phyloP scores from a whole-genome alignment of 2,113 vertebrate species.

The Pungitius pungitius region DNA sequence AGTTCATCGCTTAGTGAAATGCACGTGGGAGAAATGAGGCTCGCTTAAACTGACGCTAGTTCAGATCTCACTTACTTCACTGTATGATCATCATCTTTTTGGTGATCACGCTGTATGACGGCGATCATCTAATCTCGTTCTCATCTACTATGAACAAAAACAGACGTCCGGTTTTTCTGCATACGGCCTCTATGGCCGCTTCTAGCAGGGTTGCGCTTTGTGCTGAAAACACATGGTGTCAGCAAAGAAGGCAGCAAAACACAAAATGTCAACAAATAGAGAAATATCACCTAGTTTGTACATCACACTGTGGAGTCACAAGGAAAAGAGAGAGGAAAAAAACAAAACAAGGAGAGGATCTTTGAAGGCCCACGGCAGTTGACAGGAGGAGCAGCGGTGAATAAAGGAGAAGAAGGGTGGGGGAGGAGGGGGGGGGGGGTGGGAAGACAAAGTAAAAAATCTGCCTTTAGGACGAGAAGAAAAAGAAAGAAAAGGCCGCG shows the following conservation, averaged over 20 bases:
- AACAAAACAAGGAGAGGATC: slow-evolving; percentile 29
- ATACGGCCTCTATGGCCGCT: neutral
- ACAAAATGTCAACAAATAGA: slow-evolving; percentile 76
- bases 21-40: slow-evolving; percentile 36
- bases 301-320: slow-evolving; percentile 64
- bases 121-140: slow-evolving; percentile 17
- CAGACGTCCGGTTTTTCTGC: slow-evolving; percentile 1
- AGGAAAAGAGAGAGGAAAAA: slow-evolving; percentile 30
- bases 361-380: slow-evolving; percentile 59
- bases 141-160: slow-evolving; percentile 10
- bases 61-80: slow-evolving; percentile 16
- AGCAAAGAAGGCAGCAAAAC: slow-evolving; percentile 63
- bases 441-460: slow-evolving; percentile 58
- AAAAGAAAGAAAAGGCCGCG: slow-evolving; percentile 36
- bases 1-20: slow-evolving; percentile 53
- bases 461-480: slow-evolving; percentile 53
- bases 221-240: slow-evolving; percentile 61
- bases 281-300: slow-evolving; percentile 73
- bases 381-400: slow-evolving; percentile 68
- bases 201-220: slow-evolving; percentile 52
- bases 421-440: slow-evolving; percentile 20
- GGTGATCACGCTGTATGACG: neutral
- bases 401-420: slow-evolving; percentile 56
- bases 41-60: slow-evolving; percentile 38
- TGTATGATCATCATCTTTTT: neutral